Conservation (phyloP, 1,140 invertebrate genomes). For the Neoseiulus cucumeris region DNA sequence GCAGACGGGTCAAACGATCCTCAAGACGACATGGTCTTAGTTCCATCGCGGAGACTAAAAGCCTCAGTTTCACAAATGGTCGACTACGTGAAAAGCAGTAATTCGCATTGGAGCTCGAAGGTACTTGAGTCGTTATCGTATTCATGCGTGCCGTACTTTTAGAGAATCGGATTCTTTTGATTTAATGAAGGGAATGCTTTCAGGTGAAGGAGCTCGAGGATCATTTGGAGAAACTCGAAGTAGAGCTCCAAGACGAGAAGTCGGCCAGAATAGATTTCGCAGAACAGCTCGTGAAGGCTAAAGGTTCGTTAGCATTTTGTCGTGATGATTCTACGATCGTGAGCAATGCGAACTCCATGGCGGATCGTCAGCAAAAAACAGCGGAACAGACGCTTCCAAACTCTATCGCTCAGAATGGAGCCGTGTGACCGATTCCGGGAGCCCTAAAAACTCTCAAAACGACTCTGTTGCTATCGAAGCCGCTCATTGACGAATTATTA, state of each 20-base stretch:
- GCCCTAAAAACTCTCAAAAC: too few species aligned
- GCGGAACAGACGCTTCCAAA: too few species aligned
- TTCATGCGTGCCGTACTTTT: too few species aligned
- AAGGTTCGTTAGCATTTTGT: not conserved
- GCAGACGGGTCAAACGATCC: not conserved
- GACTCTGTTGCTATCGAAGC: too few species aligned
- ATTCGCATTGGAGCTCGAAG: not conserved
- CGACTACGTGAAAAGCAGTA: not conserved
- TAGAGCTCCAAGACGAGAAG: not conserved
- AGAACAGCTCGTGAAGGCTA: not conserved
- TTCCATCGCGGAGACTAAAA: not conserved
- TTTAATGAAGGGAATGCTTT: too few species aligned
- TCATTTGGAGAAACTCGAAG: not conserved
- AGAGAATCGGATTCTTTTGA: too few species aligned
- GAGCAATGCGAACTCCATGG: too few species aligned
- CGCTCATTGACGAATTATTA: too few species aligned
- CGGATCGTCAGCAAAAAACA: too few species aligned
- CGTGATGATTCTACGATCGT: too few species aligned
- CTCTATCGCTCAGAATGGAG: too few species aligned
- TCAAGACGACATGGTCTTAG: constrained; percentile 4
- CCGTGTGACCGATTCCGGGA: too few species aligned
- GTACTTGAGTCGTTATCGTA: not conserved
- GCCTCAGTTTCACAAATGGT: constrained; percentile 1
- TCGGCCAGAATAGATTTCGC: not conserved
- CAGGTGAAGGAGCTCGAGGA: not conserved